Evolutionary conservation across 2,797 vertebrate species (phyloP), one percentile per base, ranked within the genome.

Genomic region (Neoniphon sammara): DNA sequence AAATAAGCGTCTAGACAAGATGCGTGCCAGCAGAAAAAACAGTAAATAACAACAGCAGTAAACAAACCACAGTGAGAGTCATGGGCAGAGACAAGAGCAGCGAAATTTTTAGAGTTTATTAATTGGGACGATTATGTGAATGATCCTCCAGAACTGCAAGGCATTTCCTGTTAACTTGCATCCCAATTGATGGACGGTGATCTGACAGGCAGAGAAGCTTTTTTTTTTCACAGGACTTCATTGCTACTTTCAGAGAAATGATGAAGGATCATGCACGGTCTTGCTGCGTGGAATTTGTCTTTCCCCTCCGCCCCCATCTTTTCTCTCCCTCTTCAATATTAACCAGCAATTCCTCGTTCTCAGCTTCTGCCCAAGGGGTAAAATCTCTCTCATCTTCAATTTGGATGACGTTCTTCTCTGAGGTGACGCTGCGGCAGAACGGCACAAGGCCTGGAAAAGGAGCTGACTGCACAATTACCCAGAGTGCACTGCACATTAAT

Each of bases 381-480:
- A 83, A 82, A 82, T 75, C 70, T 68, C 73, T 81, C 84, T 88
- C 77, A 83, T 91, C 76, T 84, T 87, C 56, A 72, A 57, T 83
- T 79, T 88, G 82, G 72, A 71, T 59, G 82, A 79, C 60, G 31
- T 58, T 85, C 63, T 85, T 42, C 83, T 89, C 70, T 31, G 80
- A 88, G 84, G 75, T 79, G 65, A 61, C 77, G 80, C 72, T 86
- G 85, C 83, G 75, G 86, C 75, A 85, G 73, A 80, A 66, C 17
- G 77, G 75, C 67, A 78, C 73, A 70, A 66, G 79, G 80, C 67
- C 66, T 64, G 73, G 60, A 67, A 82, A 90, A 93, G 49, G 77
- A 90, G 91, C 91, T 91, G 88, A 92, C 80, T 91, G 70, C 78
- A 89, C 81, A 84, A 74, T 84, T 85, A 89, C 81, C 67, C 67